Evolutionary conservation across 2,888 invertebrate species (phyloP).

Genomic region (Anarsia innoxiella): DNA sequence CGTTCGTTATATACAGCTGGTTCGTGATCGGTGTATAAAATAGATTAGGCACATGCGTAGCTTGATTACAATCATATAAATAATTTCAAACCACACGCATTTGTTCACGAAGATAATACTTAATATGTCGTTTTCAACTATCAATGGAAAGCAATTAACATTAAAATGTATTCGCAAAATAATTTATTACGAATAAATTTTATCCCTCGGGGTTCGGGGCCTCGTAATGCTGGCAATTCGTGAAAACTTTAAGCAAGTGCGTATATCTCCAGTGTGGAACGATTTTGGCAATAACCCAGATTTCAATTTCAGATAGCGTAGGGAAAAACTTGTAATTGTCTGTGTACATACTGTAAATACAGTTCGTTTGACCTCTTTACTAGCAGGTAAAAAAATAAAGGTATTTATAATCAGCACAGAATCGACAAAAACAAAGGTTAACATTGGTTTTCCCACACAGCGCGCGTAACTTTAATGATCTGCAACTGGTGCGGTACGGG

Average conservation of each 20-base stretch:
- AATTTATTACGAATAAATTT: too few relatives aligned
- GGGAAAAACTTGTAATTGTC: slow-evolving; percentile 47
- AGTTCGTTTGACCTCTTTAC: slow-evolving; percentile 15
- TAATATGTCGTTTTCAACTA: not conserved
- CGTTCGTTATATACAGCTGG: slow-evolving; percentile 33
- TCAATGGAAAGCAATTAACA: not conserved
- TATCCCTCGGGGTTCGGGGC: too few relatives aligned
- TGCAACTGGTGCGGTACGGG: too few relatives aligned
- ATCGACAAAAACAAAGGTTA: too few relatives aligned
- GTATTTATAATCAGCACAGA: too few relatives aligned
- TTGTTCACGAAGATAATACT: not conserved
- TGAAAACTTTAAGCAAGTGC: slow-evolving; percentile 19
- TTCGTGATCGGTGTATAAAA: slow-evolving; percentile 38
- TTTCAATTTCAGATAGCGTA: slow-evolving; percentile 55
- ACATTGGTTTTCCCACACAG: too few relatives aligned
- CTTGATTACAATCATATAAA: slow-evolving; percentile 23
- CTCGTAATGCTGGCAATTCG: slow-evolving; percentile 14
- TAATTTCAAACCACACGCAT: slow-evolving; percentile 19
- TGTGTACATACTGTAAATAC: slow-evolving; percentile 24
- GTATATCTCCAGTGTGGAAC: slow-evolving; percentile 27
- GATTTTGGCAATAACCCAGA: slow-evolving; percentile 48
- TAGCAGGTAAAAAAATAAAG: too few relatives aligned
- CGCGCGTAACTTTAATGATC: too few relatives aligned
- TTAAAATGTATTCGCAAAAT: too few relatives aligned
- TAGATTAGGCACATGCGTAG: slow-evolving; percentile 22